phyloP scores from a whole-genome alignment of 2,113 vertebrate species.

The Mellivora capensis region DNA sequence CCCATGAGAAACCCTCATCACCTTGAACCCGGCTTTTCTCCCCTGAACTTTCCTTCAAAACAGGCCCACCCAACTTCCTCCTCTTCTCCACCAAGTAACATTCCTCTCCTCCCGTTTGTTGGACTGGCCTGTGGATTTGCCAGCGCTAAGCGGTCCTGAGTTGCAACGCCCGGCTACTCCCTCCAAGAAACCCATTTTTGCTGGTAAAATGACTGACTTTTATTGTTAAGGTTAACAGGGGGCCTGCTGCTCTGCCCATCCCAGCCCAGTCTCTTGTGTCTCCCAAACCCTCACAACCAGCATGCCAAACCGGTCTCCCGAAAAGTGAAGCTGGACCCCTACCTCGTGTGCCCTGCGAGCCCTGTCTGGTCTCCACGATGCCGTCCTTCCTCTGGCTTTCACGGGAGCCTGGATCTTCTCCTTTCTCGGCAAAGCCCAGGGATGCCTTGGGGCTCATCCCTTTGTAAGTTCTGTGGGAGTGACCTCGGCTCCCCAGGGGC shows the following conservation, averaged over 20 bases:
- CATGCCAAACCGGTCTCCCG: not conserved
- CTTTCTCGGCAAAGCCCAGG: not conserved
- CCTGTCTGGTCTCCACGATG: not conserved
- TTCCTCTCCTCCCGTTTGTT: too few relatives aligned
- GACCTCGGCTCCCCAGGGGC: too few relatives aligned
- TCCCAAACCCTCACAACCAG: not conserved
- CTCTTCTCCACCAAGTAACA: not conserved
- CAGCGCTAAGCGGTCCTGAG: not conserved
- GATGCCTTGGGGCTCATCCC: not conserved
- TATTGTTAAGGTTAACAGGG: not conserved
- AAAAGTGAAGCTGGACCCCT: not conserved
- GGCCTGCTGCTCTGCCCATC: not conserved
- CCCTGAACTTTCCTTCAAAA: not conserved
- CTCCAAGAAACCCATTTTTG: too few relatives aligned
- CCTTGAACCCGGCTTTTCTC: not conserved
- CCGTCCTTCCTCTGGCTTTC: not conserved
- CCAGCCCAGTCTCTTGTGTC: not conserved
- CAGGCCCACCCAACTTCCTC: not conserved
- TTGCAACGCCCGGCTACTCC: not conserved
- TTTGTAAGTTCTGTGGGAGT: not conserved
- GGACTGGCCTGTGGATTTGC: not conserved
- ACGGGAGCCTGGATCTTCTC: not conserved
- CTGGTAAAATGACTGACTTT: too few relatives aligned
- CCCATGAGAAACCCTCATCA: not conserved
- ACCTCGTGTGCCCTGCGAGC: not conserved